Conservation (phyloP, 2,113 vertebrate genomes). For the Electrona antarctica region DNA sequence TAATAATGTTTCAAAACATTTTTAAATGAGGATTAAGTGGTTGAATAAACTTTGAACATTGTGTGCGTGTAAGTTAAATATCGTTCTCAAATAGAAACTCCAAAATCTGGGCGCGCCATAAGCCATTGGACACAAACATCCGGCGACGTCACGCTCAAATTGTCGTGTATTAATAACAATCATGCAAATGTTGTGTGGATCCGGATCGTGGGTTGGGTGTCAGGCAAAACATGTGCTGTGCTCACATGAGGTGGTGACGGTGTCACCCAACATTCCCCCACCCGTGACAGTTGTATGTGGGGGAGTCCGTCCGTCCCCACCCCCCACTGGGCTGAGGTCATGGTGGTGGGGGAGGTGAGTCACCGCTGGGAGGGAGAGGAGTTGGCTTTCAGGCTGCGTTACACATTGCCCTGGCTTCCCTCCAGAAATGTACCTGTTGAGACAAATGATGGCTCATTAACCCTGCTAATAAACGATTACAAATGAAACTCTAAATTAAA, state of each 20-base stretch:
- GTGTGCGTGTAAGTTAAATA: too few species aligned
- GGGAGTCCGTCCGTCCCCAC: slow-evolving; percentile 36
- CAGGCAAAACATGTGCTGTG: too few species aligned
- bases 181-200: too few species aligned
- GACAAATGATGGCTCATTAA: slow-evolving; percentile 27
- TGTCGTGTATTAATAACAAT: too few species aligned
- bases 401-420: slow-evolving; percentile 36
- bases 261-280: slow-evolving; percentile 8
- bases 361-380: slow-evolving; percentile 51
- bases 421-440: slow-evolving; percentile 42
- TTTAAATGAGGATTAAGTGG: too few species aligned
- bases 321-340: slow-evolving; percentile 58
- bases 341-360: slow-evolving; percentile 60
- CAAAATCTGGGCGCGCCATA: too few species aligned
- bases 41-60: too few species aligned
- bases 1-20: too few species aligned
- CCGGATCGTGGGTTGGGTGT: not conserved
- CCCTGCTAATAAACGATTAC: slow-evolving; percentile 38
- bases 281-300: slow-evolving; percentile 19
- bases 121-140: too few species aligned
- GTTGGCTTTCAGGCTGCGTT: slow-evolving; percentile 63
- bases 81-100: too few species aligned
- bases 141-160: too few species aligned
- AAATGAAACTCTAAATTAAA: slow-evolving; percentile 14
- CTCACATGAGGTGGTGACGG: not conserved